Percentiles rank a stretch among this genome's conserved stretches.
Evolutionary conservation across 2,797 vertebrate genomes (phyloP).

Genomic region (Monodelphis domestica): DNA sequence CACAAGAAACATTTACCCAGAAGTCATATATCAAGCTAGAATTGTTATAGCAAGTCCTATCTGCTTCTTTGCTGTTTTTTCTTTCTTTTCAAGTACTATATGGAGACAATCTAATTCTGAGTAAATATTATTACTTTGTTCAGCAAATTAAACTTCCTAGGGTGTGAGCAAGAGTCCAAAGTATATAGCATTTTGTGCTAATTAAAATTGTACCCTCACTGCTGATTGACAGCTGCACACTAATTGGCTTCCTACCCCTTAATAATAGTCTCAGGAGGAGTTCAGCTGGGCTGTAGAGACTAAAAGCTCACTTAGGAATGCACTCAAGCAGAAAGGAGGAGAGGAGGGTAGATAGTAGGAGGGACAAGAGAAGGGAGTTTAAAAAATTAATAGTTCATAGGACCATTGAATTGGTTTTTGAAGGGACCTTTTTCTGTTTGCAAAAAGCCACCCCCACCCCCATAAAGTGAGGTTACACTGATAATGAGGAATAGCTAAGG

Average conservation of each 20-base stretch:
- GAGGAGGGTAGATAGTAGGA: background rate
- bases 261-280: background rate
- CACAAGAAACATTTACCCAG: background rate
- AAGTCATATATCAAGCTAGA: background rate
- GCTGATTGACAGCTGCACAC: background rate
- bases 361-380: background rate
- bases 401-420: background rate
- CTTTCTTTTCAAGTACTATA: slow-evolving; percentile 19
- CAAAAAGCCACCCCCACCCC: background rate
- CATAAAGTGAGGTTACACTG: background rate
- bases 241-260: slow-evolving; percentile 1
- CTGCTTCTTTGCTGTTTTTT: background rate
- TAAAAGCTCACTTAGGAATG: background rate
- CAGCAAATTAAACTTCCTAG: background rate
- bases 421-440: background rate
- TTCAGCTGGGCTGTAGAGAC: background rate
- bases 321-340: background rate
- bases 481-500: background rate
- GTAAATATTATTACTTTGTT: background rate
- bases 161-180: slow-evolving; percentile 41
- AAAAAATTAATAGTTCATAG: background rate
- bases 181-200: slow-evolving; percentile 1
- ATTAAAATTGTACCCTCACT: slow-evolving; percentile 15
- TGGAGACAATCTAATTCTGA: slow-evolving; percentile 21
- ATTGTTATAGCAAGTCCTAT: slow-evolving; percentile 16